A percentile compares a stretch with the other conserved stretches of the same genome.
These are phyloP conservation scores for Hemibagrus wyckioides DNA, from an alignment of 2,113 vertebrate species.

Conservation along the genomic window DNA sequence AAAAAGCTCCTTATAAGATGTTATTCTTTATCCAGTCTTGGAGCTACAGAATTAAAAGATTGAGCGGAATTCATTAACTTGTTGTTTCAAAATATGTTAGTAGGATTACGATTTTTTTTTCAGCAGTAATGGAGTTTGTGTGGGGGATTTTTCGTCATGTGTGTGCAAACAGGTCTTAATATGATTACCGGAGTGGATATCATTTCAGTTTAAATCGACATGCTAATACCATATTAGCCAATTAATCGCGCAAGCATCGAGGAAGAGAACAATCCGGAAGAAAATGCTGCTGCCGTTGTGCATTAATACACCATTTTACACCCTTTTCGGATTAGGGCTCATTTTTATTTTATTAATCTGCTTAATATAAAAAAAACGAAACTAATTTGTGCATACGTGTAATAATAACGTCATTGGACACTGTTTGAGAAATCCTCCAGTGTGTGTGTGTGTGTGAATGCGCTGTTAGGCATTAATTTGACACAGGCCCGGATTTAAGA, in stretches of 20 bases:
- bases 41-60: conserved; percentile 58
- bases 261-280: conserved; percentile 32
- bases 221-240: conserved; percentile 62
- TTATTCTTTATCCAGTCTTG: conserved; percentile 62
- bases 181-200: conserved; percentile 69
- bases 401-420: neutral
- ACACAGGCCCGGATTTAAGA: conserved; percentile 13
- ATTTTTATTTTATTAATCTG: conserved; percentile 62
- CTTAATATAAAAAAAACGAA: conserved; percentile 54
- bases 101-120: conserved; percentile 64
- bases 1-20: conserved; percentile 29
- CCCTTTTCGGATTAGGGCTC: conserved; percentile 54
- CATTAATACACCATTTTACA: conserved; percentile 46
- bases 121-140: conserved; percentile 56
- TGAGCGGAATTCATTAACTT: conserved; percentile 61
- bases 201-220: conserved; percentile 61
- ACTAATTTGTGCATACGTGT: conserved; percentile 27
- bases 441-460: neutral
- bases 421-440: conserved; percentile 10
- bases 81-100: conserved; percentile 56
- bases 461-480: neutral
- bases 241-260: conserved; percentile 64
- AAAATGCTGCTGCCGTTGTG: conserved; percentile 33
- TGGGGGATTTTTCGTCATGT: conserved; percentile 61
- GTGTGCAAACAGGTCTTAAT: conserved; percentile 63